phyloP scores from a whole-genome alignment of 2,797 vertebrate species.

The Nasua narica region DNA sequence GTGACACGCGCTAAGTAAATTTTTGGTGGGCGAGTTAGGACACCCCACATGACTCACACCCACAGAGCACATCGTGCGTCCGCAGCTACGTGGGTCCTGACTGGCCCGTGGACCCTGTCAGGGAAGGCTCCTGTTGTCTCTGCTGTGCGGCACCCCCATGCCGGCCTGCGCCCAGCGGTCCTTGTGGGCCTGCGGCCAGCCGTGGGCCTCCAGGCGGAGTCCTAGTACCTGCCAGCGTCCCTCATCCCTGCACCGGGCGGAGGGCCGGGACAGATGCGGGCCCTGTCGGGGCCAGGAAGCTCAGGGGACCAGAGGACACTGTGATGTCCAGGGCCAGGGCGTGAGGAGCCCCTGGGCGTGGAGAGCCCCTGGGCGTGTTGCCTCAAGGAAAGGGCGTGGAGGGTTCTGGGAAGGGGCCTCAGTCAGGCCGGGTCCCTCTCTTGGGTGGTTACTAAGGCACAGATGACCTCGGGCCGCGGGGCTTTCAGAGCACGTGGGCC shows the following conservation, averaged over 20 bases:
- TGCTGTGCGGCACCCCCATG: accelerated
- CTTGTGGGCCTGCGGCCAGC: background rate
- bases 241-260: background rate
- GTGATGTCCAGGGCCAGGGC: background rate
- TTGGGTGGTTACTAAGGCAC: background rate
- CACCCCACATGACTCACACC: background rate
- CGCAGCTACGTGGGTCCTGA: background rate
- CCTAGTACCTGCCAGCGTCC: background rate
- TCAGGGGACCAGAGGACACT: background rate
- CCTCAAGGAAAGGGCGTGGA: background rate
- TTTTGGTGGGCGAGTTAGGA: background rate
- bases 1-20: background rate
- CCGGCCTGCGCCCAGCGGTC: background rate
- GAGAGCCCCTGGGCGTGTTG: background rate
- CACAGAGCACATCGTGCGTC: background rate
- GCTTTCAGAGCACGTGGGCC: background rate
- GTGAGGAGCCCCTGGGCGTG: background rate
- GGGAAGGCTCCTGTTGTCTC: background rate
- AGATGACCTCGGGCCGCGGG: background rate
- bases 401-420: background rate
- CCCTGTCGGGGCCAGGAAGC: background rate
- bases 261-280: background rate
- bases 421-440: background rate
- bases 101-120: background rate
- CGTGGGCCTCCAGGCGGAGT: background rate